Evolutionary conservation across 2,888 invertebrate genomes (phyloP).

Genomic region (Poecilus cupreus): DNA sequence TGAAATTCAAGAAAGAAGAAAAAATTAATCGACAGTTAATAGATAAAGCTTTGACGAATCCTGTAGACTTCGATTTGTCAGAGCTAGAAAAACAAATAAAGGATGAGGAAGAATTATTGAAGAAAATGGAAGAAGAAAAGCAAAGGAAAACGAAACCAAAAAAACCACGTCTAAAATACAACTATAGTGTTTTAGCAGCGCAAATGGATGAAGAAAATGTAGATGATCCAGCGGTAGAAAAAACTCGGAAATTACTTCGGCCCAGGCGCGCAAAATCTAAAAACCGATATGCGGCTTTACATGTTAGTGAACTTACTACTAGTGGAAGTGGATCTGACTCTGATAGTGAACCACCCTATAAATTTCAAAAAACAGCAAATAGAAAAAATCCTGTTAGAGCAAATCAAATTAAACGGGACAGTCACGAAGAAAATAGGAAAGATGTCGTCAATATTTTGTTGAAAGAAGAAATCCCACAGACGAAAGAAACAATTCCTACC

Average conservation of each 20-base stretch:
- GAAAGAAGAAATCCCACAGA: slow-evolving; percentile 16
- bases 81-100: slow-evolving; percentile 77
- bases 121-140: slow-evolving; percentile 65
- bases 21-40: slow-evolving; percentile 82
- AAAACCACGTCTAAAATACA: slow-evolving; percentile 41
- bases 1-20: slow-evolving; percentile 96
- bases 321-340: not conserved
- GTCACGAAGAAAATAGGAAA: slow-evolving; percentile 32
- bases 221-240: slow-evolving; percentile 19
- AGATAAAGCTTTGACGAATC: slow-evolving; percentile 84
- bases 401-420: slow-evolving; percentile 64
- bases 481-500: slow-evolving; percentile 8
- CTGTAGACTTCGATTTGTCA: slow-evolving; percentile 81
- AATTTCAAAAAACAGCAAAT: not conserved
- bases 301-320: not conserved
- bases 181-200: not conserved
- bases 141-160: slow-evolving; percentile 61
- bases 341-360: not conserved
- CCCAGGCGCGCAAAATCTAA: not conserved
- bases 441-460: not conserved
- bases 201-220: slow-evolving; percentile 33
- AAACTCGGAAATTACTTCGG: slow-evolving; percentile 44
- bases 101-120: slow-evolving; percentile 71
- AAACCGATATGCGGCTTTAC: slow-evolving; percentile 9
- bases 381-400: slow-evolving; percentile 65